Evolutionary conservation across 1,140 invertebrate genomes (phyloP), one percentile per base, ranked within the genome.

Genomic region (Drosophila equinoxialis): DNA sequence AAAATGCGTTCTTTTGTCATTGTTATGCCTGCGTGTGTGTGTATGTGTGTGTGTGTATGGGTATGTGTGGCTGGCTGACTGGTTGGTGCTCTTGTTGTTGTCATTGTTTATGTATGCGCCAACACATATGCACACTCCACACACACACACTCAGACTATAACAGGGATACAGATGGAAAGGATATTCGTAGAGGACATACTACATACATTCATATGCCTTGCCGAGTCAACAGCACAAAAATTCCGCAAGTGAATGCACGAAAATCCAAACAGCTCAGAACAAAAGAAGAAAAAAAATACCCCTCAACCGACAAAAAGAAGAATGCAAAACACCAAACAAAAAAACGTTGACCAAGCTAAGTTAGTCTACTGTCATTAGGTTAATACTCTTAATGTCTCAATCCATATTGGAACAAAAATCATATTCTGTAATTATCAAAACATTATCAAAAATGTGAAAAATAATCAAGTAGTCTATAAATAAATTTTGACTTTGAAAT

Each of bases 31-130:
- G 65, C 51, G 69, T 67, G 13, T 69, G 61, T 65, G 26, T 60
- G 7, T 77, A 26, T 48, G 45, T 37, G 55, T 54, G 6, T 51
- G 45, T 65, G 73, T 64, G 13, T 23, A 39, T 30, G 20, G 20
- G 20, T 23, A 23, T 23, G 26, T 30, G 37, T 65, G 17, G 23
- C n/a, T 66, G 64, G 13, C 20, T n/a, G n/a, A 23, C 39, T 48
- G 41, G 71, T 55, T 74, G 58, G 30, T 72, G 41, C 67, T 71
- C 73, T 72, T 89, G 84, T 72, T 87, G 70, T 62, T 80, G 76
- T 59, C 84, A 89, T 89, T 84, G 84, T 89, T 89, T 87, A 87
- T 89, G 85, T 87, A 87, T 89, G 84, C 84, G 84, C 65, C 77
- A 83, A 78, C 84, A 89, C 84, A 87, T 87, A 87, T 87, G 84